These are phyloP conservation scores for Ciconia maguari DNA, from an alignment of 2,113 vertebrate species.

Conservation along the genomic window DNA sequence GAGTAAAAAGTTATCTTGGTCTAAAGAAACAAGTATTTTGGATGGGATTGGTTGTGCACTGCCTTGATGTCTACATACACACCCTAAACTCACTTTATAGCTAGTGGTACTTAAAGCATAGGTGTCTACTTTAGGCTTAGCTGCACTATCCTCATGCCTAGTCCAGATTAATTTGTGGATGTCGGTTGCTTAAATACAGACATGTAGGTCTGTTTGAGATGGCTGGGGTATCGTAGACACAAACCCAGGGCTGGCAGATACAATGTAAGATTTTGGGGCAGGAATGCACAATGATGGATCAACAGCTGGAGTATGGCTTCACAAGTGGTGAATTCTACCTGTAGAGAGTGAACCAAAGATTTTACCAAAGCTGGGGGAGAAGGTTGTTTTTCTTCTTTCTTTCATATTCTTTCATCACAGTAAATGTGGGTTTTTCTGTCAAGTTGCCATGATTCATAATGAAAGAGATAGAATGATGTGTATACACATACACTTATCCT, in stretches of 20 bases:
- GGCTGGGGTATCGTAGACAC: not conserved
- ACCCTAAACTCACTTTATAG: not conserved
- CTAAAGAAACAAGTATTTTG: not conserved
- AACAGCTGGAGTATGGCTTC: not conserved
- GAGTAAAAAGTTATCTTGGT: not conserved
- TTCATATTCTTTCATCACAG: not conserved
- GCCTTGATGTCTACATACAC: not conserved
- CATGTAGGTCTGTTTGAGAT: not conserved
- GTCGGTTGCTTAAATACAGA: not conserved
- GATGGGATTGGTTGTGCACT: not conserved
- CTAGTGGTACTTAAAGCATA: not conserved
- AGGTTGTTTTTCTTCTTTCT: not conserved
- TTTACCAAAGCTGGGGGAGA: not conserved
- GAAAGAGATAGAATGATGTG: accelerated
- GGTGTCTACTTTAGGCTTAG: not conserved
- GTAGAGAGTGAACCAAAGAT: accelerated
- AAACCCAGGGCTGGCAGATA: not conserved
- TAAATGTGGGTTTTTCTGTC: not conserved
- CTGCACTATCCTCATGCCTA: not conserved
- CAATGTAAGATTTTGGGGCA: not conserved
- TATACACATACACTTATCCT: not conserved
- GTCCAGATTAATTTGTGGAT: not conserved
- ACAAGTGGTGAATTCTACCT: not conserved
- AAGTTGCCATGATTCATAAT: not conserved
- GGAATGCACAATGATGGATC: accelerated